Conservation (phyloP, 2,797 vertebrate genomes). For the Crocodylus rhombifer region DNA sequence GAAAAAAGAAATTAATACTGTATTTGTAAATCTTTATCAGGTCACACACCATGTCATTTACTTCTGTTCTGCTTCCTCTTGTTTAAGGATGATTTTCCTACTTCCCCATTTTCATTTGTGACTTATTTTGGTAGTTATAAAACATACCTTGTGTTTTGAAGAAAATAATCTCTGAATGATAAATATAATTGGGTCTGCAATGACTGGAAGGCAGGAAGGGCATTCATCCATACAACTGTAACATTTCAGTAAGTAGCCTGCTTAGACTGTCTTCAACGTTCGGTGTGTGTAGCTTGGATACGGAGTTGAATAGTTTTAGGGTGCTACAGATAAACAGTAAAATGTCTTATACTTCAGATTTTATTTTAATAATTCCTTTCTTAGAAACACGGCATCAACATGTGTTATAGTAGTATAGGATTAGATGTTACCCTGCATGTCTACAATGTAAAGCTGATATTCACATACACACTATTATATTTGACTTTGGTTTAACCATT, state of each 20-base stretch:
- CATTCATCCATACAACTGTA: neutral
- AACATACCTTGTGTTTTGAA: neutral
- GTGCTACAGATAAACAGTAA: neutral
- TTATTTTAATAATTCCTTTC: neutral
- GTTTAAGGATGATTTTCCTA: neutral
- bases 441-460: neutral
- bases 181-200: neutral
- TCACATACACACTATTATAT: accelerated
- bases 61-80: neutral
- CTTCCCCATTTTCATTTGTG: neutral
- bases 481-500: accelerated
- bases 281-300: neutral
- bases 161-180: neutral
- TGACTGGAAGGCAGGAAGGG: neutral
- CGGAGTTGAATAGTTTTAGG: neutral
- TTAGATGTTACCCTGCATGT: no score
- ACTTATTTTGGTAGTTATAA: neutral
- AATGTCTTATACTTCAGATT: neutral
- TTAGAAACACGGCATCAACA: neutral
- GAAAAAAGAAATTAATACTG: neutral
- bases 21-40: neutral
- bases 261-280: no score
- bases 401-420: neutral
- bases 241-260: neutral
- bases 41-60: neutral